These are phyloP conservation scores for Camelus dromedarius DNA, from an alignment of 2,113 vertebrate genomes.

Conservation along the genomic window DNA sequence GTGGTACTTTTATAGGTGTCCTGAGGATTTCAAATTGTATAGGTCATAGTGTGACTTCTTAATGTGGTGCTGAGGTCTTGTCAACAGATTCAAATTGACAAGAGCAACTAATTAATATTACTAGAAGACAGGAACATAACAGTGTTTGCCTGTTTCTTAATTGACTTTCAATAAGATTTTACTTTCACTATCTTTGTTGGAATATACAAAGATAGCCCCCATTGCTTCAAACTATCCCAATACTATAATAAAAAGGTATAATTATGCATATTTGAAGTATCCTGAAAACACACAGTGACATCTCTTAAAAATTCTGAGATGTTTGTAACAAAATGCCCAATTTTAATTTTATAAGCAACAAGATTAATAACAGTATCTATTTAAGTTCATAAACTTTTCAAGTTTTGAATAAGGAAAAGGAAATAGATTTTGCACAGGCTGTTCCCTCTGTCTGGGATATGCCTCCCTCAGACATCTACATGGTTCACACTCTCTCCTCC, in stretches of 20 bases:
- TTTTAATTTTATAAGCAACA: constrained; percentile 11
- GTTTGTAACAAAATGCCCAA: neutral
- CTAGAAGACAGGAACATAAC: neutral
- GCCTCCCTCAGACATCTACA: neutral
- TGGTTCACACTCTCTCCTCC: neutral
- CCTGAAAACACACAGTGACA: neutral
- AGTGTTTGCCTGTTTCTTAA: neutral
- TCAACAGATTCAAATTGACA: neutral
- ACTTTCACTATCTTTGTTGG: neutral
- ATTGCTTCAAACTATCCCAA: neutral
- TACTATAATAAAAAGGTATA: neutral
- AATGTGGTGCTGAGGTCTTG: neutral
- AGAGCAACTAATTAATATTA: neutral
- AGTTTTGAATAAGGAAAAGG: neutral
- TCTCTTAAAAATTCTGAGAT: constrained; percentile 6
- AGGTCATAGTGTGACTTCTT: neutral
- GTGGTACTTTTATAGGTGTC: neutral
- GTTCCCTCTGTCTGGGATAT: neutral
- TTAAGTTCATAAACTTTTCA: neutral
- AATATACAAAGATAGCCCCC: neutral
- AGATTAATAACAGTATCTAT: neutral
- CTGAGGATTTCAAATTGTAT: neutral
- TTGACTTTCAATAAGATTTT: neutral
- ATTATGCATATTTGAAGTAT: neutral
- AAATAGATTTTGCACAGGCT: neutral